A percentile compares a stretch with the other conserved stretches of the same genome.
Evolutionary conservation across 1,140 invertebrate genomes (phyloP).

Genomic region (Megalopta genalis): DNA sequence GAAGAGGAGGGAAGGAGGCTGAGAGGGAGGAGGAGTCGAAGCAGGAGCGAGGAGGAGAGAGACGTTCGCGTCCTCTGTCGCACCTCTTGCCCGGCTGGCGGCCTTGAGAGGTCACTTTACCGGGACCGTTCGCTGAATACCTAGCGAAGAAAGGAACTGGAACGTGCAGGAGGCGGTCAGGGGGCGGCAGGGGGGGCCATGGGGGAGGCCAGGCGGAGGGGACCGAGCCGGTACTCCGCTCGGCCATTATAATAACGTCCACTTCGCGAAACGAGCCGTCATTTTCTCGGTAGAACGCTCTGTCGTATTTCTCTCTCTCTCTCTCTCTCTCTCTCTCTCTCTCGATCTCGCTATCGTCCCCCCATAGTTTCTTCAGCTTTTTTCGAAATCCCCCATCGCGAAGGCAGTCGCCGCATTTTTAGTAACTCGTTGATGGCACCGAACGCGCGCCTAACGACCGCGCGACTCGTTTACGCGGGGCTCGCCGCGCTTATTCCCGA

Average conservation of each 20-base stretch:
- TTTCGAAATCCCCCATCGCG: neutral
- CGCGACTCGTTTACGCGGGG: neutral
- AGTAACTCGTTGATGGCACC: neutral
- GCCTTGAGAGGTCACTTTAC: slow-evolving; percentile 61
- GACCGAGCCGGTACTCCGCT: neutral
- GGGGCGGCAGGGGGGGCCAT: too few relatives aligned
- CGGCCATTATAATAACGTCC: slow-evolving; percentile 31
- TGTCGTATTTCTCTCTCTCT: neutral
- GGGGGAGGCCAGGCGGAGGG: neutral
- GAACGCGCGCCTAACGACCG: neutral
- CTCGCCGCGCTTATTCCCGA: neutral
- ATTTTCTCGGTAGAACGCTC: slow-evolving; percentile 1
- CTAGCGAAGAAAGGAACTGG: slow-evolving; percentile 48
- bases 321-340: too few relatives aligned
- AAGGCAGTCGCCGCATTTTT: neutral
- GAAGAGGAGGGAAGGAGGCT: too few relatives aligned
- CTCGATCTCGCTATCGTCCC: neutral
- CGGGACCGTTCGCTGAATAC: slow-evolving; percentile 49
- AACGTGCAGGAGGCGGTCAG: slow-evolving; percentile 10
- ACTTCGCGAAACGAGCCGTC: slow-evolving; percentile 3
- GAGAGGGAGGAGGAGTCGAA: too few relatives aligned
- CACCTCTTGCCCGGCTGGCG: slow-evolving; percentile 26
- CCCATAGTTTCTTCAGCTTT: neutral
- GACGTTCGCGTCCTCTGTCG: slow-evolving; percentile 4
- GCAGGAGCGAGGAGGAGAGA: slow-evolving; percentile 17